Base-by-base conservation (phyloP, 92 coral and sea anemone genomes). In the Blastomussa wellsi region DNA sequence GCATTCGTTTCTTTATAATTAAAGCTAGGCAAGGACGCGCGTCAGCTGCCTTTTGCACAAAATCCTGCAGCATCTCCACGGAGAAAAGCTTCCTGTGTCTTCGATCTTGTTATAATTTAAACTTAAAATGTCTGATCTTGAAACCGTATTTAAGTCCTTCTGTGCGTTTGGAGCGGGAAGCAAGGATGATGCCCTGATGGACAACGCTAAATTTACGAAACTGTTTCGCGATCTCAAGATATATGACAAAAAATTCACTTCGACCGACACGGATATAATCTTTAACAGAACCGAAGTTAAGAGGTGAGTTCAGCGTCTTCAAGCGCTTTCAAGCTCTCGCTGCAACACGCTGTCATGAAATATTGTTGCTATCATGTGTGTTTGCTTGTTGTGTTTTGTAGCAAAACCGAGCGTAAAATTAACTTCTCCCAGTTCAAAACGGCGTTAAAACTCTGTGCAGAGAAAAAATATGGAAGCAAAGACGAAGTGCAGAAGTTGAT, bases 81-180 rank as follows among this genome's bases (percentile, higher is more conserved):
- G 62, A 72, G 53, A 13, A 14, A 19, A 36, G 41, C 70, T 62
- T 62, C 44, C 36, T 33, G 32, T 51, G 36, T 36, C 13, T 73
- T 37, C 24, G 22, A 35, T 35, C 22, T 49, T 49, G 41, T 52
- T 2, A n/a, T n/a, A 71, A 19, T 51, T 69, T 42, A 4, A 67
- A 15, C 22, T 37, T 19, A 84, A 57, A 64, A 93, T 93, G 97
- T 86, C 93, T 48, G 94, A 93, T 70, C 97, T 93, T 11, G 57
- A 92, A 35, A 37, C 66, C 7, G 92, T 88, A 12, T 95, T 95
- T 64, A 89, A 85, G 41, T 90, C 95, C 8, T 95, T 95, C 81
- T 95, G 98, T 82, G 98, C 94, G 13, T 95, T 95, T 78, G 98
- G 98, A 2, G 98, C 94, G 0, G 98, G 98, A 37, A 71, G 89